Evolutionary conservation across 2,888 invertebrate species (phyloP), one percentile per base, ranked within the genome.

Genomic region (Leucophenga montana): DNA sequence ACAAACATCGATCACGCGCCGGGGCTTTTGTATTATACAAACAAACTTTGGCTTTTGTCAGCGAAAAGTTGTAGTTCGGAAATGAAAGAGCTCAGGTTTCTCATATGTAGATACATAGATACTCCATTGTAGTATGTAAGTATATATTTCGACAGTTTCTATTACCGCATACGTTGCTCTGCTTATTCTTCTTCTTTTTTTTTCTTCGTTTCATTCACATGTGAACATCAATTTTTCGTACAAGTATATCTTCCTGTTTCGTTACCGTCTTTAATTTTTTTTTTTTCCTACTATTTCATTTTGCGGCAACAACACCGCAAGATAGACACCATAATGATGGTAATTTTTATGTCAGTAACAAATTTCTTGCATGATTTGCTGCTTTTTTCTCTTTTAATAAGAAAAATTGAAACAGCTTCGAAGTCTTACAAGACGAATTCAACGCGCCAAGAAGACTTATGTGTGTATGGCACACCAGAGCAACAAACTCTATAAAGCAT

Each of bases 311-410:
- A n/a, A 57, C 54, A 53, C 11, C 22, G 22, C 16, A 57, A 68
- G 64, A 69, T 68, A 75, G 80, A 80, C 80, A 79, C 77, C 83
- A 78, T 82, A 84, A 82, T 82, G 84, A 82, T 80, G 84, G 82
- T 82, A 84, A 84, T 82, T 84, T 82, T 79, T 73, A 76, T 82
- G 84, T 82, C 84, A 84, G 82, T 82, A 80, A 82, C 78, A 84
- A 82, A 82, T 82, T 84, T 82, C 82, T 82, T 78, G 84, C 84
- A 76, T 82, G 84, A 84, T 82, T 82, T 83, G 82, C 73, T 72
- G 66, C 68, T 50, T 14, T 57, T 48, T 68, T 44, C 62, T 5
- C 13, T 31, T 50, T 50, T 50, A 50, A 50, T 18, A 50, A 18
- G n/a, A 18, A 50, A 50, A 50, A n/a, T 50, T 18, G 18, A n/a